Evolutionary conservation across 1,140 invertebrate species (phyloP).

Genomic region (Zaprionus tsacasi): DNA sequence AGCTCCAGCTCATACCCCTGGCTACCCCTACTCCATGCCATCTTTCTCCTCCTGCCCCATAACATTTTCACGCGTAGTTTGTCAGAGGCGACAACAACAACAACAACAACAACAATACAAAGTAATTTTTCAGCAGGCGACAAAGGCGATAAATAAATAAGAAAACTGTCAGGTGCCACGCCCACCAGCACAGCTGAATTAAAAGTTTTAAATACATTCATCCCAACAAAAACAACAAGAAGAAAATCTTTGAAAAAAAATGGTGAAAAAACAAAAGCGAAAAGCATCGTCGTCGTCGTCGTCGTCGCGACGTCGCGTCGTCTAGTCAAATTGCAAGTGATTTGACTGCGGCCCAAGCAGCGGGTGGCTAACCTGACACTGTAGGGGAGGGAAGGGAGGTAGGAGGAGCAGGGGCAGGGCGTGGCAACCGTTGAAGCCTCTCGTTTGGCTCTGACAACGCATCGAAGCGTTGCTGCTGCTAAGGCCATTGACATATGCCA

Average conservation of each 20-base stretch:
- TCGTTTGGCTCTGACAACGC: constrained; percentile 1
- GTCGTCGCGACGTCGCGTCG: constrained; percentile 53
- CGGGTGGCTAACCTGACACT: constrained; percentile 18
- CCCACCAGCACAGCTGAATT: constrained; percentile 23
- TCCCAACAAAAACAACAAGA: constrained; percentile 8
- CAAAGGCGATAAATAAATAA: constrained; percentile 56
- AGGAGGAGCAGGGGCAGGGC: neutral
- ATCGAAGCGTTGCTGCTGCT: neutral
- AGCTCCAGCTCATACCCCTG: neutral
- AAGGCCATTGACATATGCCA: neutral
- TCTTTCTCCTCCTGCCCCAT: neutral
- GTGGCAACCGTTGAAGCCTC: neutral
- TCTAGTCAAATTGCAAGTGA: constrained; percentile 67
- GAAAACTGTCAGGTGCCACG: constrained; percentile 51
- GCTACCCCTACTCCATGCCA: neutral
- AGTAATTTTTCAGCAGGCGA: constrained; percentile 49
- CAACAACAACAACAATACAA: constrained; percentile 1
- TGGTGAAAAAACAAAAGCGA: constrained; percentile 29
- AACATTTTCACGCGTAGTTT: constrained; percentile 48
- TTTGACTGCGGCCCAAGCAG: constrained; percentile 49
- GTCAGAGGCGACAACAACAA: constrained; percentile 7
- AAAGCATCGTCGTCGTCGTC: constrained; percentile 24
- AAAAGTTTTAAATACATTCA: constrained; percentile 41
- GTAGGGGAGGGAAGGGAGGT: no score
- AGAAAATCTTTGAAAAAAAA: constrained; percentile 32